Percentiles rank a stretch among this genome's conserved stretches.
Evolutionary conservation across 2,113 vertebrate genomes (phyloP).

Genomic region (Neotragus moschatus): DNA sequence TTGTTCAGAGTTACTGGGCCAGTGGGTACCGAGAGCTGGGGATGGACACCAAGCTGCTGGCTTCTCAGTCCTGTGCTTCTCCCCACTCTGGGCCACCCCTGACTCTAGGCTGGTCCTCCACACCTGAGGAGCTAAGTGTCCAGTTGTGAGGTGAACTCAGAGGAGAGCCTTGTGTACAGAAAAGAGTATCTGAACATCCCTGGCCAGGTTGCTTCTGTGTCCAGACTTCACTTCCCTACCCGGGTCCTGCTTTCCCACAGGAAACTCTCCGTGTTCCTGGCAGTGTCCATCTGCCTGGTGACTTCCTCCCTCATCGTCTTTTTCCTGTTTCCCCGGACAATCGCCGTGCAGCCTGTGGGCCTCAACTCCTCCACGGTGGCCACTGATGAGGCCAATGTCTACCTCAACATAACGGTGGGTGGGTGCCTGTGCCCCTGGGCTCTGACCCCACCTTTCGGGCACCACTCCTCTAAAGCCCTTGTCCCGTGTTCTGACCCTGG

Average conservation of each 20-base stretch:
- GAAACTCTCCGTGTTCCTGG: slow-evolving; percentile 76
- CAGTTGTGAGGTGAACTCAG: no score
- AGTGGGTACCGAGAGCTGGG: not conserved
- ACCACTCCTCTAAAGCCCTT: not conserved
- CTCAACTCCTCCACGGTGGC: slow-evolving; percentile 66
- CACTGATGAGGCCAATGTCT: not conserved
- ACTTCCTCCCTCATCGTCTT: slow-evolving; percentile 64
- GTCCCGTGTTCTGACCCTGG: not conserved
- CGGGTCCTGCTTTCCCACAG: slow-evolving; percentile 58
- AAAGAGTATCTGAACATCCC: not conserved
- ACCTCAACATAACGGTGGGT: slow-evolving; percentile 76
- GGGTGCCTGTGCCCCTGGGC: not conserved
- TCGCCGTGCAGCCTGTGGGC: slow-evolving; percentile 53
- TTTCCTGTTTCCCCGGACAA: slow-evolving; percentile 77
- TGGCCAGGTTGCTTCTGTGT: not conserved
- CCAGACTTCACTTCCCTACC: not conserved
- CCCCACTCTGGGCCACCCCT: not conserved
- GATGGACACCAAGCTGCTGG: not conserved
- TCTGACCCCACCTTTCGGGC: not conserved
- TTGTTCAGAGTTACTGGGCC: not conserved
- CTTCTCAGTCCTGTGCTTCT: not conserved
- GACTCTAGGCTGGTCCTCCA: not conserved
- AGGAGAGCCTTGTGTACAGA: not conserved
- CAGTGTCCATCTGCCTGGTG: slow-evolving; percentile 74
- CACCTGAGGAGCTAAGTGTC: not conserved